Base-by-base conservation (phyloP, 2,113 vertebrate genomes). In the Pampusana beccarii region DNA sequence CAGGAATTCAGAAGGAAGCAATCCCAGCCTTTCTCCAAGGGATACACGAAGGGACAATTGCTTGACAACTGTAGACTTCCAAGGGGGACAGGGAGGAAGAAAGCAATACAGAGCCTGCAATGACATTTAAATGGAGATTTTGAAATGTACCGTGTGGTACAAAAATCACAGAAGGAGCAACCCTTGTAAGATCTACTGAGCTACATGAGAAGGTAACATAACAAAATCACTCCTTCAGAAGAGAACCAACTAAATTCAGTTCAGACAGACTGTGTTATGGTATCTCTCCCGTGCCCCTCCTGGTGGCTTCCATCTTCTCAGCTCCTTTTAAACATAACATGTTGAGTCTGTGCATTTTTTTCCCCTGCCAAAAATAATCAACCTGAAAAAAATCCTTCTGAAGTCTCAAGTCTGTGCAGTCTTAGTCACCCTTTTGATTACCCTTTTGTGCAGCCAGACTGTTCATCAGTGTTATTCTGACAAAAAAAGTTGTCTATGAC, bases 361-460 rank as follows among this genome's bases (percentile, higher is more conserved):
- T 4, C 4, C 66, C 70, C 26, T 81, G 94, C 93, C 92, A 97
- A 95, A 96, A 94, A 93, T 88, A 95, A 95, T 80, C 92, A 96
- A 86, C 71, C 57, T 70, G 67, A 67, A 80, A 88, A 88, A 92
- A 92, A 69, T 40, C 80, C 73, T 93, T 78, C 96, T 38, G 31
- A 60, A 93, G 82, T 80, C 80, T 97, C 90, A 79, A 86, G 92
- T 96, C 77, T 93, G 82, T 15, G 4, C 56, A 36, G 71, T 90
- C 90, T 94, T 88, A 92, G 87, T 92, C 93, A 96, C 95, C 72
- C 60, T 90, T 89, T 72, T 23, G 78, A 81, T 91, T 95, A 77
- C 69, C 86, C 95, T 97, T 80, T 96, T 80, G 86, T 93, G 92
- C 94, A 84, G 62, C 64, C 82, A 88, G 94, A 97, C 96, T 93